These are phyloP conservation scores for Callitettix versicolor DNA, from an alignment of 1,140 invertebrate genomes.

Conservation along the genomic window DNA sequence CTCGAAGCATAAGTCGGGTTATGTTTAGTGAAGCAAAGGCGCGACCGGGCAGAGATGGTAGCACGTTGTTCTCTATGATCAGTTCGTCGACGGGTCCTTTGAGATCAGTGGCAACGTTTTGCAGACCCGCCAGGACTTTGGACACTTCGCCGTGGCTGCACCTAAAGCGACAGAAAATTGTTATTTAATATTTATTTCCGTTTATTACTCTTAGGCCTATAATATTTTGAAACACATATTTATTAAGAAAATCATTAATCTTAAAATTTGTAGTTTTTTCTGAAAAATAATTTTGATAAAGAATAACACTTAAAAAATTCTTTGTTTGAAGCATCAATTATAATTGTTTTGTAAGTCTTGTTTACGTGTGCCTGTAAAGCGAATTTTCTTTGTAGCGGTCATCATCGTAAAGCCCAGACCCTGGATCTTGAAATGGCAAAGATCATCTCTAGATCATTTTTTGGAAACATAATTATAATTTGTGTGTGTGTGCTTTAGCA, in stretches of 20 bases:
- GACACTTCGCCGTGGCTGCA: conserved; percentile 75
- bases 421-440: no score
- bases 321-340: background rate
- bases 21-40: conserved; percentile 63
- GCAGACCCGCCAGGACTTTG: conserved; percentile 58
- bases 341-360: background rate
- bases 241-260: background rate
- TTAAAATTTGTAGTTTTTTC: background rate
- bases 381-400: no score
- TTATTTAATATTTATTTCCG: no score
- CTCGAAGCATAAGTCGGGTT: conserved; percentile 65
- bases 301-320: background rate
- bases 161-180: no score
- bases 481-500: no score
- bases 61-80: conserved; percentile 74
- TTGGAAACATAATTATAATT: no score
- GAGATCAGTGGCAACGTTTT: conserved; percentile 54
- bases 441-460: no score
- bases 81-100: conserved; percentile 66
- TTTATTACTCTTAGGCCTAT: background rate
- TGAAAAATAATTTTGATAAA: background rate
- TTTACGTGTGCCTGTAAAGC: no score
- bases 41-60: conserved; percentile 66
- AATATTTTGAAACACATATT: background rate
- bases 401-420: no score